Percentiles rank a stretch among this genome's conserved stretches.
Evolutionary conservation across 2,113 vertebrate species (phyloP).

Genomic region (Addax nasomaculatus): DNA sequence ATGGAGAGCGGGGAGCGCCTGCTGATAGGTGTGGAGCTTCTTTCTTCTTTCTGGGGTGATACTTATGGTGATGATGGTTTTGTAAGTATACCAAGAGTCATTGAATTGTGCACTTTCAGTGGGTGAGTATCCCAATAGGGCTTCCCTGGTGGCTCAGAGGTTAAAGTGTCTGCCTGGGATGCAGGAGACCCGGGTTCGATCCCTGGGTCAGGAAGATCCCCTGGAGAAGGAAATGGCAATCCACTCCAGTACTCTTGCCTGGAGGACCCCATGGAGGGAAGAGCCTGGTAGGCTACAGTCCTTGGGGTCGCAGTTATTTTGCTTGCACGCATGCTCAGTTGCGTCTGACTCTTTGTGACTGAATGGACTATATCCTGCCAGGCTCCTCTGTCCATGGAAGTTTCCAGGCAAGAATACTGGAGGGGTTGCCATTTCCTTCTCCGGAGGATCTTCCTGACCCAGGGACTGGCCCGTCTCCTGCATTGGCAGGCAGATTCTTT

Average conservation of each 20-base stretch:
- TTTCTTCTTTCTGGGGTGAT: neutral
- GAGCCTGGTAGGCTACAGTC: no score
- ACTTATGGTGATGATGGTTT: neutral
- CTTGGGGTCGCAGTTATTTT: neutral
- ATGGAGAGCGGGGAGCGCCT: neutral
- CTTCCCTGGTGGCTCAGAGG: no score
- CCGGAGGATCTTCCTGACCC: neutral
- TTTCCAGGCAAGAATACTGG: neutral
- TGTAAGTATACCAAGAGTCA: neutral
- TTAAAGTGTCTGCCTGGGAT: no score
- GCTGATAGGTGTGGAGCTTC: neutral
- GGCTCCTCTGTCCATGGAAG: neutral
- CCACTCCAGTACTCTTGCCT: no score
- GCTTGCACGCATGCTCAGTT: neutral
- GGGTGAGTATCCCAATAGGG: neutral
- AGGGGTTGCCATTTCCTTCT: neutral
- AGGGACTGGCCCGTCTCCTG: neutral
- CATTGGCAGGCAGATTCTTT: neutral
- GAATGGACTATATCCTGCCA: neutral
- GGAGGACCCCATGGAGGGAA: no score
- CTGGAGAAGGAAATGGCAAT: no score
- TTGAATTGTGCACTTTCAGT: neutral
- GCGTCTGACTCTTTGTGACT: neutral
- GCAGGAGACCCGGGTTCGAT: no score
- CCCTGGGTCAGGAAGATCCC: no score